Evolutionary conservation across 2,888 invertebrate genomes (phyloP), one percentile per base, ranked within the genome.

Genomic region (Sarcophaga caerulescens): DNA sequence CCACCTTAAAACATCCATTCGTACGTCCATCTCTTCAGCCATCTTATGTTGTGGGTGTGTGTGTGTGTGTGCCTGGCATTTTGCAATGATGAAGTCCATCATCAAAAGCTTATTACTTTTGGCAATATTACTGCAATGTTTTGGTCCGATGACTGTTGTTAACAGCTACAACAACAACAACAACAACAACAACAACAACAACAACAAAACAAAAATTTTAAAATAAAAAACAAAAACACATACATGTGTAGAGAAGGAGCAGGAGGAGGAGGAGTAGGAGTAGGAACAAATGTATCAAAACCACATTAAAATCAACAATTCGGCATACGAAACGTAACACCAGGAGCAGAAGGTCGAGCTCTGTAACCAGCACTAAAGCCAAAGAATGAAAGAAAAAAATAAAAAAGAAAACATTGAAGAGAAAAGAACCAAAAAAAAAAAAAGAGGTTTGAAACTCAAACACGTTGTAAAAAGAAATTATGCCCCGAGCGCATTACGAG

Each of bases 21-120:
- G 10, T 35, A 35, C 35, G 35, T 35, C 35, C 35, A 8, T 35
- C 35, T 35, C 35, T 35, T 8, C 35, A 35, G 1, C 35, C 35
- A 35, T 35, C 35, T 35, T 35, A 35, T 35, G 35, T 35, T 5
- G 10, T 63, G 14, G 25, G 5, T 19, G 19, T 65, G 60, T 14
- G 5, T 19, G 19, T 65, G 60, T 14, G 21, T 25, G 19, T 14
- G 12, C 45, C 14, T 44, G 44, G 17, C 60, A 60, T 60, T 78
- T n/a, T 44, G 17, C 17, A 35, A 23, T 71, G 19, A 17, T 52
- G 73, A 62, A 57, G 69, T 69, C 45, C 83, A 65, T 81, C 62
- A 85, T 78, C 74, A 85, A 85, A 79, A 85, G 85, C 70, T 80
- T 82, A 79, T 85, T 70, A 75, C 82, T 79, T 68, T 79, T 76